Base-by-base conservation (phyloP, 2,113 vertebrate genomes). In the Coracopsis vasa region DNA sequence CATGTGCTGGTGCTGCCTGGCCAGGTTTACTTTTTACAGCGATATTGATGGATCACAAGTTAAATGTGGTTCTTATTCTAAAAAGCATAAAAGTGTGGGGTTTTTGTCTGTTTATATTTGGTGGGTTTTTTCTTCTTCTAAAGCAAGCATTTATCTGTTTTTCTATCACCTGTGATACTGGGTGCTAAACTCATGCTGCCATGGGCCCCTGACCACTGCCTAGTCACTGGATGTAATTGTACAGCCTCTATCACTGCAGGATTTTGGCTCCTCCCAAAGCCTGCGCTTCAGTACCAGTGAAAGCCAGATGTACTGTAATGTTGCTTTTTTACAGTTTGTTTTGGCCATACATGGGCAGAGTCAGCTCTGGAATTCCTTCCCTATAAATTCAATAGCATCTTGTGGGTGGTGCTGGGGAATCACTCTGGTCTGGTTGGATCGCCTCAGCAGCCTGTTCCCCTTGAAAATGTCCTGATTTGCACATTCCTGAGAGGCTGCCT, bases 341-440 rank as follows among this genome's bases (percentile, higher is more conserved):
- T 93, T 96, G 88, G 92, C 96, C 96, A 96, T 97, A 97, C 95
- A 97, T 94, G 96, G 97, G 91, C 94, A 97, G 86, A 96, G 82
- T 92, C 90, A 83, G 94, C 91, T 89, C 80, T 97, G 92, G 92
- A 96, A 95, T 96, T 91, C 86, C 79, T 95, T 86, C 65, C 81
- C 86, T 95, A 74, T 88, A 95, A 96, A 96, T 94, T 95, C 69
- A 95, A 93, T 93, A 92, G 91, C 74, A 92, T 94, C 79, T 93
- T 92, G 94, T 97, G 93, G 89, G 80, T 85, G 78, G 94, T 90
- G 91, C 90, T 86, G 86, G 53, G 73, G 80, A 92, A 90, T 88
- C 91, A 69, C 91, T 94, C 74, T 60, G 74, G 72, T 80, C 88
- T 93, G 91, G 74, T 80, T 88, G 86, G 91, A 85, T 86, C 0